phyloP scores from a whole-genome alignment of 2,888 invertebrate species.

The Troglohyphantes excavatus region DNA sequence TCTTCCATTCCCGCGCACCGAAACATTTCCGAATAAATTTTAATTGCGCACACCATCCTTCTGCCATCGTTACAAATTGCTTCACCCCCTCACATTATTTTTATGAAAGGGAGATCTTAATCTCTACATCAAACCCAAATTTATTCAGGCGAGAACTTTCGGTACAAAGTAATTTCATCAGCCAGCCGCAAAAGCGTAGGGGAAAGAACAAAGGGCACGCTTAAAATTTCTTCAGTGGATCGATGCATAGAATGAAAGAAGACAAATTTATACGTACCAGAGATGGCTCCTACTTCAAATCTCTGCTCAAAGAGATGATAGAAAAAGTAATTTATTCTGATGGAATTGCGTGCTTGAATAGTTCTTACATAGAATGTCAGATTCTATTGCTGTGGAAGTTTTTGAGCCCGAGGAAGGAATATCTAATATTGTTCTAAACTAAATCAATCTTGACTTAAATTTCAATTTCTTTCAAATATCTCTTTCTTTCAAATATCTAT shows the following conservation, averaged over 20 bases:
- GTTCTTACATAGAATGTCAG: background rate
- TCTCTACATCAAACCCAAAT: background rate
- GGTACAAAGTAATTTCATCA: background rate
- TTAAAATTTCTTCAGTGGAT: background rate
- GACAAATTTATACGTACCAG: background rate
- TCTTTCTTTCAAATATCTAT: no score
- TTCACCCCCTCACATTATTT: background rate
- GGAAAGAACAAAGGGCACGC: background rate
- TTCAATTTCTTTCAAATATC: background rate
- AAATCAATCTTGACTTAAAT: background rate
- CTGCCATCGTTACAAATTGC: background rate
- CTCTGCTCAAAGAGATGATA: background rate
- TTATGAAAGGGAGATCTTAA: background rate
- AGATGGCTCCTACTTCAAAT: background rate
- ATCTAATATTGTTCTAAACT: background rate
- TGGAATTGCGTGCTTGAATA: background rate
- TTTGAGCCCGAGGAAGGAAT: background rate
- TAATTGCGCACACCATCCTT: no score
- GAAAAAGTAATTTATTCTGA: background rate
- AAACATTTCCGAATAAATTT: no score
- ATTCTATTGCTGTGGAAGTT: background rate
- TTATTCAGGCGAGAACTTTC: constrained; percentile 5
- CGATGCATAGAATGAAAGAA: background rate
- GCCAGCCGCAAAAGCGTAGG: background rate
- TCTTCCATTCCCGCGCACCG: no score